Evolutionary conservation across 2,888 invertebrate genomes (phyloP), one percentile per base, ranked within the genome.

Genomic region (Acronicta psi): DNA sequence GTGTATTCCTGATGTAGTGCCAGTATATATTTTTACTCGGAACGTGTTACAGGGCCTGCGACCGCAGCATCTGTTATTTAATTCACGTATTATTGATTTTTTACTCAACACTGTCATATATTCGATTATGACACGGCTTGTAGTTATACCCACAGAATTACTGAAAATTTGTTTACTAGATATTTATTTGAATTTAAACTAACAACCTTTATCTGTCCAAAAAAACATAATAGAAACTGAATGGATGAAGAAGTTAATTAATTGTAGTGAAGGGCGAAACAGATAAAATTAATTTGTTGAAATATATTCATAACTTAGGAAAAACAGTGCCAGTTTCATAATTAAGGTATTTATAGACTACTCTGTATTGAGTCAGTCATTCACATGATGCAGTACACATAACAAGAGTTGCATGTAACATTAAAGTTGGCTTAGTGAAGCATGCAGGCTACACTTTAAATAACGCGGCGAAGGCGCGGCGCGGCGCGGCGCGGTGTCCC

Each of bases 401-500:
- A 31, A 17, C 47, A 41, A 59, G 50, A 65, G 36, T 34, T 71
- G 37, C 34, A 59, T 55, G 16, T 47, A 13, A 18, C 46, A 37
- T 45, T 44, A 44, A 11, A 55, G 23, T 42, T 20, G 52, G 13
- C 34, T 58, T 57, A 47, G 55, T 57, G 45, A 55, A 42, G 58
- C 42, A 51, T 36, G 18, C 55, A 42, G 50, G 51, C 52, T 58
- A 51, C 64, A 67, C 44, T 61, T 74, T 67, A 67, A 77, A 79
- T 73, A 75, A 74, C 50, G 51, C 49, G 38, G 43, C n/a, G 46
- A 50, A 58, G 60, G 60, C 61, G 68, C 62, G 58, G 64, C 52
- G 54, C 53, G 59, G 60, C 61, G 68, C 62, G 58, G 64, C 52
- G 55, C 53, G 40, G 45, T 38, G n/a, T 64, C 79, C 64, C 71